phyloP scores from a whole-genome alignment of 2,797 vertebrate genomes.

The Anguilla megastoma region DNA sequence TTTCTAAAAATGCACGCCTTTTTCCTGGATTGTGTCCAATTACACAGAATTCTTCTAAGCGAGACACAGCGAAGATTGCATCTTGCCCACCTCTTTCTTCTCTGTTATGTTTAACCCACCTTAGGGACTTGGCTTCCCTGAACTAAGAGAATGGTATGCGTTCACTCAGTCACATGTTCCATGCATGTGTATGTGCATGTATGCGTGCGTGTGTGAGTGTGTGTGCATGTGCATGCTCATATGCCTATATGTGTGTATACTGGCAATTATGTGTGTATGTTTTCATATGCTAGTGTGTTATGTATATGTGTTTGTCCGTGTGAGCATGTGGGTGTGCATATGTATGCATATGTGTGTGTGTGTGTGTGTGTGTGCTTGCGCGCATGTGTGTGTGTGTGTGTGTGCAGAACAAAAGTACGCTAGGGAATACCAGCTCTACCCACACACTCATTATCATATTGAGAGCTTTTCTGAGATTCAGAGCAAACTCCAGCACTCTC shows the following conservation, averaged over 20 bases:
- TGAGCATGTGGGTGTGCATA: neutral
- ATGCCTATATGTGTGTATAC: neutral
- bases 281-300: neutral
- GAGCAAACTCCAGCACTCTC: conserved; percentile 56
- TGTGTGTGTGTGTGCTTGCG: neutral
- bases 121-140: neutral
- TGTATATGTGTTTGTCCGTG: neutral
- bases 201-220: neutral
- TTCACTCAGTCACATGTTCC: neutral
- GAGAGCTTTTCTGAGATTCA: conserved; percentile 61
- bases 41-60: neutral
- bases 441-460: conserved; percentile 45
- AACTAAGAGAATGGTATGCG: neutral
- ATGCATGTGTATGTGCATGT: neutral
- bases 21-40: conserved; percentile 14
- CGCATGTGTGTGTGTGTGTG: neutral
- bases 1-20: conserved; percentile 16
- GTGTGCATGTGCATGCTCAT: neutral
- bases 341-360: neutral
- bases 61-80: neutral
- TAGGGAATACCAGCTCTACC: conserved; percentile 36
- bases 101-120: neutral
- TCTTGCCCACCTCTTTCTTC: neutral
- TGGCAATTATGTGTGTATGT: neutral
- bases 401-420: neutral